Percentiles rank a stretch among this genome's conserved stretches.
These are phyloP conservation scores for Heteromormyrus szaboi DNA, from an alignment of 2,797 vertebrate genomes.

Conservation along the genomic window DNA sequence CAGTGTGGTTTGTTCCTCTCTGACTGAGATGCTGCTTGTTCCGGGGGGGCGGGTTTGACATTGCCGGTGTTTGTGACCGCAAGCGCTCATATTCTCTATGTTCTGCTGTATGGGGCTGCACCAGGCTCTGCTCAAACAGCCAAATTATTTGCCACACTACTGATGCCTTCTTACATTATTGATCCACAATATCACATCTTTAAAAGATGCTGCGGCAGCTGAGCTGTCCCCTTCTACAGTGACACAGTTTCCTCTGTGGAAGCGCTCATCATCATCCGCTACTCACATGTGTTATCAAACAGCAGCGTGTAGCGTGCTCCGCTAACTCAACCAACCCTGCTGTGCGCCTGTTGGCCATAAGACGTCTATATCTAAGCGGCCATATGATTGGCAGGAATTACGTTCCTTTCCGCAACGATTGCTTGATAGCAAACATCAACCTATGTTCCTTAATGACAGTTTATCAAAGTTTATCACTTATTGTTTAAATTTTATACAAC, in stretches of 20 bases:
- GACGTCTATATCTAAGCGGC: neutral
- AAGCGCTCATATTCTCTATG: neutral
- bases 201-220: neutral
- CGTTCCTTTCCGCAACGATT: neutral
- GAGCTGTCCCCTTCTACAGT: neutral
- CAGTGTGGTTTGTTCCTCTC: neutral
- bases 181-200: neutral
- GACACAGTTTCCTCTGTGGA: neutral
- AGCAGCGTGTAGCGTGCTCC: neutral
- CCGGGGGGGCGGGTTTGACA: neutral
- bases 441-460: neutral
- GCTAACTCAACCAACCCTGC: neutral
- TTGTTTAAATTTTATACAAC: constrained; percentile 51
- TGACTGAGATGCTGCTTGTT: neutral
- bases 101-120: too few species aligned
- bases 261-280: too few species aligned
- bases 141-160: neutral
- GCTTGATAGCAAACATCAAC: neutral
- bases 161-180: neutral
- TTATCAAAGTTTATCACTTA: neutral
- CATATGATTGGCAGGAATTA: neutral
- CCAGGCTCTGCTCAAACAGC: neutral
- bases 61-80: neutral
- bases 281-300: neutral
- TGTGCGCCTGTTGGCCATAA: neutral